A percentile compares a stretch with the other conserved stretches of the same genome.
phyloP scores from a whole-genome alignment of 2,888 invertebrate species.

The Dasypolia templi region DNA sequence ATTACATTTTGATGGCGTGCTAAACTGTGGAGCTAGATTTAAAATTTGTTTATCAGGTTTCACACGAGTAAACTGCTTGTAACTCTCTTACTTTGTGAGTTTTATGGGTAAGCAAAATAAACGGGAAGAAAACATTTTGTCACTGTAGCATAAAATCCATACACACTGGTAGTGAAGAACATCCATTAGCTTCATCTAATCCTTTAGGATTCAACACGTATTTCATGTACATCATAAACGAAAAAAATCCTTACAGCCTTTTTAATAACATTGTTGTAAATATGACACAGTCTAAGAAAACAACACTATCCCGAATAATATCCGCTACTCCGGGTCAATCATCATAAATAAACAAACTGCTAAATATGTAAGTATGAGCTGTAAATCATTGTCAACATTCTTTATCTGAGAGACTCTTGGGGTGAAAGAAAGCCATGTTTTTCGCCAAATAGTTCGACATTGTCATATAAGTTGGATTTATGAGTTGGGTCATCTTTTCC shows the following conservation, averaged over 20 bases:
- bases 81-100: slow-evolving; percentile 17
- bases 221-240: background rate
- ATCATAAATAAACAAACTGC: slow-evolving; percentile 59
- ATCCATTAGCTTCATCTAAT: background rate
- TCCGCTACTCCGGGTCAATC: slow-evolving; percentile 41
- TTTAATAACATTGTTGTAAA: slow-evolving; percentile 26
- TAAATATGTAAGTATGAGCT: slow-evolving; percentile 58
- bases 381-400: slow-evolving; percentile 64
- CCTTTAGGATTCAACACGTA: background rate
- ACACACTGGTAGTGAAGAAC: background rate
- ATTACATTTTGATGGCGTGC: slow-evolving; percentile 56
- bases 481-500: slow-evolving; percentile 28
- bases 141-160: background rate
- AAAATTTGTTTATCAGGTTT: slow-evolving; percentile 46
- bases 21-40: slow-evolving; percentile 44
- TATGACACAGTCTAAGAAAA: slow-evolving; percentile 36
- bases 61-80: slow-evolving; percentile 16
- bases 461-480: slow-evolving; percentile 48
- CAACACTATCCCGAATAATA: slow-evolving; percentile 55
- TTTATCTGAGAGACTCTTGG: slow-evolving; percentile 23
- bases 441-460: slow-evolving; percentile 25
- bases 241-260: background rate
- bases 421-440: slow-evolving; percentile 38
- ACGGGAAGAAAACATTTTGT: background rate
- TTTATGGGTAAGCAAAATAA: slow-evolving; percentile 15